phyloP scores from a whole-genome alignment of 2,797 vertebrate species.

The Hybognathus amarus region DNA sequence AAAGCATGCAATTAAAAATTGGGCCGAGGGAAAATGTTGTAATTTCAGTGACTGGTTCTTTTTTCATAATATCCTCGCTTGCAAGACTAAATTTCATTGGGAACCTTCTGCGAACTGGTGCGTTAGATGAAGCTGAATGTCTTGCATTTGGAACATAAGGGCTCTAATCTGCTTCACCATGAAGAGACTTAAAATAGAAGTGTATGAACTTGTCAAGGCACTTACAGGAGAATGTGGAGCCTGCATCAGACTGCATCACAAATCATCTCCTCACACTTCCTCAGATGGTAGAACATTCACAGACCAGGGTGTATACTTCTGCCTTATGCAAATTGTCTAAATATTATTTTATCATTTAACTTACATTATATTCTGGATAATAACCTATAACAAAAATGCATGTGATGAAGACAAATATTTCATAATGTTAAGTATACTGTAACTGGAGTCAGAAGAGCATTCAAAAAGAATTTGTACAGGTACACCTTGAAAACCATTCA shows the following conservation, averaged over 20 bases:
- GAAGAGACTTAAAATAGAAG: slow-evolving; percentile 15
- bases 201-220: slow-evolving; percentile 41
- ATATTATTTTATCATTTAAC: background rate
- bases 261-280: background rate
- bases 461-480: background rate
- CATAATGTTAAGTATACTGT: no score
- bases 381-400: background rate
- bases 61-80: background rate
- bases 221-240: slow-evolving; percentile 32
- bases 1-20: slow-evolving; percentile 24
- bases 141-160: background rate
- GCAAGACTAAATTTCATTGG: background rate
- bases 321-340: background rate
- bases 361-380: background rate
- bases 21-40: slow-evolving; percentile 3
- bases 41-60: slow-evolving; percentile 7
- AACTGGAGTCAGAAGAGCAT: background rate
- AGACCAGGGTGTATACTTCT: background rate
- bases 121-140: background rate
- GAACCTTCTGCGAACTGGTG: background rate
- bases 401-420: background rate
- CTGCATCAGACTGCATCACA: background rate
- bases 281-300: background rate
- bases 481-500: background rate
- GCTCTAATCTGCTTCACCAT: background rate